Conservation (phyloP, 2,113 vertebrate genomes). For the Corydoras maculifer region DNA sequence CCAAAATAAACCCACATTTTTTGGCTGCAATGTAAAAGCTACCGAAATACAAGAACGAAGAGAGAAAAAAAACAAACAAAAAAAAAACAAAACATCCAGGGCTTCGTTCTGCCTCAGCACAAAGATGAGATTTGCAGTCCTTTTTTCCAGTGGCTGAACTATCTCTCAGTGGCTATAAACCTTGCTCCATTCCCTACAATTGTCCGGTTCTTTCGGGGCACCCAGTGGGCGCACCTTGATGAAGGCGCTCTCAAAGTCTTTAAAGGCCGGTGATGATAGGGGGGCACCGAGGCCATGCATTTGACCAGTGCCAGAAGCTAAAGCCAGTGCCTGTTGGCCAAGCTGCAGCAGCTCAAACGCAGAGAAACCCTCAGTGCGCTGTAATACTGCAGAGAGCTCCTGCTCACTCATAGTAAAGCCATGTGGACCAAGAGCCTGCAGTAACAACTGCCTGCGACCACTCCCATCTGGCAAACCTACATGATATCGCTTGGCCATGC, state of each 20-base stretch:
- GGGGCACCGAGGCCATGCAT: conserved; percentile 62
- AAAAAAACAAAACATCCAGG: conserved; percentile 52
- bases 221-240: conserved; percentile 80
- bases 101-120: conserved; percentile 45
- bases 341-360: conserved; percentile 81
- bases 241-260: conserved; percentile 88
- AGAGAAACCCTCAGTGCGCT: conserved; percentile 83
- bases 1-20: conserved; percentile 48
- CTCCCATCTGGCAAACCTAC: conserved; percentile 73
- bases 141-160: conserved; percentile 47
- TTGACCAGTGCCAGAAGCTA: conserved; percentile 46
- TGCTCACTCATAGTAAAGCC: conserved; percentile 78
- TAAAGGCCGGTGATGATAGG: conserved; percentile 71
- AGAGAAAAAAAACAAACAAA: conserved; percentile 45
- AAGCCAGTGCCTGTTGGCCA: conserved; percentile 78
- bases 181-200: conserved; percentile 89
- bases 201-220: conserved; percentile 83
- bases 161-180: conserved; percentile 74
- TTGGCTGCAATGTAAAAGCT: conserved; percentile 64
- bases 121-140: conserved; percentile 51
- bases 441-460: conserved; percentile 79
- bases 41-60: conserved; percentile 45
- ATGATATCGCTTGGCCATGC: conserved; percentile 83
- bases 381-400: conserved; percentile 79
- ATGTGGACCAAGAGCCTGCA: conserved; percentile 74